These are phyloP conservation scores for Cylloceria caligata DNA, from an alignment of 2,888 invertebrate genomes.

Conservation along the genomic window DNA sequence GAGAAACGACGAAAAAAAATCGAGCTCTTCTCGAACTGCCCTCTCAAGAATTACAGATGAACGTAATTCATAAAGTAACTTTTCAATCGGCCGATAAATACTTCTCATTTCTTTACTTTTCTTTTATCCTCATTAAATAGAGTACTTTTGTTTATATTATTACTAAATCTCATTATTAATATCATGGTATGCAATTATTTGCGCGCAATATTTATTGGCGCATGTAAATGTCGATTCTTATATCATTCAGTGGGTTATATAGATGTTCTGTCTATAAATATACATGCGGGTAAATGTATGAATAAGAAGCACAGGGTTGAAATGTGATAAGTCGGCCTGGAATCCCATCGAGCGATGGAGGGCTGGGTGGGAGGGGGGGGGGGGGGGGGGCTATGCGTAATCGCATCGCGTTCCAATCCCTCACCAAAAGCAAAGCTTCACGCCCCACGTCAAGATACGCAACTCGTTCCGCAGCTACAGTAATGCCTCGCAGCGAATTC, in stretches of 20 bases:
- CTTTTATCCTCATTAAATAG: background rate
- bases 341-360: no score
- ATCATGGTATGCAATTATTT: no score
- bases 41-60: constrained; percentile 9
- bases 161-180: no score
- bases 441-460: constrained; percentile 42
- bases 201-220: background rate
- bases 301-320: constrained; percentile 1
- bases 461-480: constrained; percentile 8
- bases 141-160: no score
- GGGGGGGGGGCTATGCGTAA: constrained; percentile 37
- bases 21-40: background rate
- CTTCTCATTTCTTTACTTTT: background rate
- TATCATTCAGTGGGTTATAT: background rate
- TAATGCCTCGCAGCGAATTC: background rate
- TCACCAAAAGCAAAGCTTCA: constrained; percentile 25
- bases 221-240: background rate
- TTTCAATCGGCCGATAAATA: constrained; percentile 36
- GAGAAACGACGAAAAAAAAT: background rate
- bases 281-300: background rate
- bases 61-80: constrained; percentile 5
- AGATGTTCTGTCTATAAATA: background rate
- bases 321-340: background rate
- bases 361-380: no score
- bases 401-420: constrained; percentile 33